Evolutionary conservation across 2,888 invertebrate genomes (phyloP), one percentile per base, ranked within the genome.

Genomic region (Drosophila pegasa): DNA sequence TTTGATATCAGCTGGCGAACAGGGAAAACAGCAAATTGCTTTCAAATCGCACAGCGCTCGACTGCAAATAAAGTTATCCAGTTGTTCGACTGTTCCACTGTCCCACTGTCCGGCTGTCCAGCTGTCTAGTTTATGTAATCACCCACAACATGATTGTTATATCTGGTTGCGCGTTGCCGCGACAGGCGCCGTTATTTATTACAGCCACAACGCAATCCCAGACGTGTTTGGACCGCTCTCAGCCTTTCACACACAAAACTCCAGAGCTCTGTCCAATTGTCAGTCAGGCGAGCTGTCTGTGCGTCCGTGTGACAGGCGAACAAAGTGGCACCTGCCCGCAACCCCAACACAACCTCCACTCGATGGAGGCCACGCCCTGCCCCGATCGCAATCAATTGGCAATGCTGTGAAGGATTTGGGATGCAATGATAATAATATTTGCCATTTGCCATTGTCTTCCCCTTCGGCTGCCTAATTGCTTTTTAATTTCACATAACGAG

Each of bases 111-210:
- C 20, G 18, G 18, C 20, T 18, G 31, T 33, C 3, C 55, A 52
- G 65, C 56, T 76, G 80, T 78, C 76, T 74, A 67, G 83, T 82
- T 83, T 83, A 83, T 83, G 86, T 87, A 83, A 83, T 83, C 83
- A 82, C 86, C 83, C 88, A 85, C 83, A 87, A 85, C 86, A 74
- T 85, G 88, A 83, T 87, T 85, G 86, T 82, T 85, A 51, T 75
- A 75, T 75, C 62, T 63, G 14, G 63, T 55, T 66, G 54, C 31
- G 33, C n/a, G 55, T 54, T 54, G 62, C 29, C 18, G 55, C 59
- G 69, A 57, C 59, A 74, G 81, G 45, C 71, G 57, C 52, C 47
- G 71, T 69, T 76, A 71, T 70, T 68, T 78, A 71, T 80, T 83
- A 52, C 80, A 47, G 31, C 45, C 40, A 43, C 35, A 18, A 71